Base-by-base conservation (phyloP, 2,888 invertebrate species). In the Tipula unca region DNA sequence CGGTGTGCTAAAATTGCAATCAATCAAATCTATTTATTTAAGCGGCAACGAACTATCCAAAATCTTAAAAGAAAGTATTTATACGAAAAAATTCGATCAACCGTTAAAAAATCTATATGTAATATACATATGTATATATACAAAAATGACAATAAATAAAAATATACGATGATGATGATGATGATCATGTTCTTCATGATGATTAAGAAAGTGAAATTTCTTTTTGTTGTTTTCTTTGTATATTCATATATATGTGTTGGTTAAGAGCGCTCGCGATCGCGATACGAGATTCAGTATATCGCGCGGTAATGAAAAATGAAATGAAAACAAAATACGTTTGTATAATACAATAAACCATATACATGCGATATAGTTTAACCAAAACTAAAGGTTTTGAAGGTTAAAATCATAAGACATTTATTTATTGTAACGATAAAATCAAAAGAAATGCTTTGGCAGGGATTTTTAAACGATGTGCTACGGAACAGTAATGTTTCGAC, bases 201-300 rank as follows among this genome's bases (percentile, higher is more conserved):
- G 69, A 69, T 25, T 69, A 69, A 69, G 69, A 69, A 69, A 69
- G 69, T 69, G 69, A 69, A 69, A 69, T 69, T 69, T 69, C 69
- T 25, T 69, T 69, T 69, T 10, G 69, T 69, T 3, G 69, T 69
- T 69, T 2, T 69, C 69, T 69, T 48, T 42, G 42, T 14, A 42
- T 14, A 42, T n/a, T 13, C 42, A 42, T 54, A 39, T 17, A 8
- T 54, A 17, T 48, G 10, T 48, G 8, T n/a, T 54, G 17, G 48
- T 54, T 20, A 17, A 0, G 8, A 54, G 48, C 48, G 48, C 48
- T 3, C 2, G 17, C n/a, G 48, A 54, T 54, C 39, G 39, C 39
- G 13, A 39, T 13, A 39, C 13, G n/a, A n/a, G n/a, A 54, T 5
- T 39, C 39, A 32, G 5, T 32, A 10, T 39, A 10, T 48, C 48